Base-by-base conservation (phyloP, 2,888 invertebrate genomes). In the Epinotia brunnichana region DNA sequence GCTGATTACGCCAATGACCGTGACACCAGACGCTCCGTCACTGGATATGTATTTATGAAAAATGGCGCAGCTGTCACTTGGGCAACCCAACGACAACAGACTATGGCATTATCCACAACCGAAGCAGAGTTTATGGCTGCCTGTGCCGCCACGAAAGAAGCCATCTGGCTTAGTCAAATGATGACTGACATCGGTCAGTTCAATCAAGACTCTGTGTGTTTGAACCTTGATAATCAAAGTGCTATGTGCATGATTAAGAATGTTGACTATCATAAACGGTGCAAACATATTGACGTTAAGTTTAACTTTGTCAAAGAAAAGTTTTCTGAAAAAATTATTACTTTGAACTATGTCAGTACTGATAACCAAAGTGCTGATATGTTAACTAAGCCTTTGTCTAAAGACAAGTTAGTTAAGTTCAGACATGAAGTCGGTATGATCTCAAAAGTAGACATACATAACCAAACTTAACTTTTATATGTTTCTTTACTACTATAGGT, bases 261-360 rank as follows among this genome's bases (percentile, higher is more conserved):
- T 39, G 17, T 60, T 15, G 53, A 71, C 39, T 66, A 66, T 21
- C 71, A 71, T 35, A 71, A 71, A 53, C 51, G 71, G 53, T 71
- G 66, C 61, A 71, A 71, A 53, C 71, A 71, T 53, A 71, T 71
- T n/a, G 71, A 71, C 7, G 51, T 71, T 7, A 71, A 66, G 44
- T 63, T 24, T 60, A 35, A 63, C 69, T 69, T 57, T n/a, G 29
- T 57, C 15, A 57, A 57, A 11, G 56, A 57, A 57, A 57, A 57
- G 24, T 57, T 29, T 57, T 24, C 15, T 11, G 29, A 57, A 24
- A 57, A 57, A 13, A 29, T 57, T 29, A 57, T 57, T 11, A 3
- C 13, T 57, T 15, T 57, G 5, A 57, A 57, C 24, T 57, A 5
- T 57, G 56, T 57, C 15, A n/a, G 24, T 15, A 57, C 24, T 29